Conservation (phyloP, 2,888 invertebrate species). For the Thalpophila matura region DNA sequence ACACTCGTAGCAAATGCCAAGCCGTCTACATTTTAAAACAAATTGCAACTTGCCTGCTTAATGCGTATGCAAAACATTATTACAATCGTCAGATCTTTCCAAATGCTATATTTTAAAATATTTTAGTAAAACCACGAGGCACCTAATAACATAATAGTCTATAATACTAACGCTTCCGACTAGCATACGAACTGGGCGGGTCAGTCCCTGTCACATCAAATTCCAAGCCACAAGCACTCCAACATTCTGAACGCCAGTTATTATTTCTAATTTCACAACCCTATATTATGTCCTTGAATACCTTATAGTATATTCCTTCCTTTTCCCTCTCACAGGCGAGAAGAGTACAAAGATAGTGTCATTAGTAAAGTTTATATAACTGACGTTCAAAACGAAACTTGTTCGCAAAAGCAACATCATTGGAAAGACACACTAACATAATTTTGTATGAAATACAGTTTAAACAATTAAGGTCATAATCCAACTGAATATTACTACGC, state of each 20-base stretch:
- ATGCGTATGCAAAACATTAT: not conserved
- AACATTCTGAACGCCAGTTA: constrained; percentile 49
- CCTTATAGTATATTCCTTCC: constrained; percentile 9
- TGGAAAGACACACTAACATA: constrained; percentile 19
- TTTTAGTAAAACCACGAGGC: constrained; percentile 15
- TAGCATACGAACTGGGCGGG: constrained; percentile 55
- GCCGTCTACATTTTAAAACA: not conserved
- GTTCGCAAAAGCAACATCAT: constrained; percentile 50
- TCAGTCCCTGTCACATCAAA: constrained; percentile 34
- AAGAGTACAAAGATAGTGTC: constrained; percentile 2
- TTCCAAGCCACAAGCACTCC: constrained; percentile 41
- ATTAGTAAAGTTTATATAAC: constrained; percentile 41
- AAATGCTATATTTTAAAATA: constrained; percentile 1
- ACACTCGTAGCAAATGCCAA: not conserved
- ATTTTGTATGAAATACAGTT: constrained; percentile 38
- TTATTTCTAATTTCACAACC: constrained; percentile 46
- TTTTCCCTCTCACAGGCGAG: not conserved
- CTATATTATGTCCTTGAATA: constrained; percentile 46
- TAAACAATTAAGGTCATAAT: constrained; percentile 60
- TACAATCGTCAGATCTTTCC: not conserved
- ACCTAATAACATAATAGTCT: constrained; percentile 39
- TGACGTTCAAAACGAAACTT: constrained; percentile 49
- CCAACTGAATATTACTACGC: constrained; percentile 69
- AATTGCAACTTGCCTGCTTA: not conserved
- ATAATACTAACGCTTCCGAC: constrained; percentile 60